Base-by-base conservation (phyloP, 2,113 vertebrate genomes). In the Tylochromis polylepis region DNA sequence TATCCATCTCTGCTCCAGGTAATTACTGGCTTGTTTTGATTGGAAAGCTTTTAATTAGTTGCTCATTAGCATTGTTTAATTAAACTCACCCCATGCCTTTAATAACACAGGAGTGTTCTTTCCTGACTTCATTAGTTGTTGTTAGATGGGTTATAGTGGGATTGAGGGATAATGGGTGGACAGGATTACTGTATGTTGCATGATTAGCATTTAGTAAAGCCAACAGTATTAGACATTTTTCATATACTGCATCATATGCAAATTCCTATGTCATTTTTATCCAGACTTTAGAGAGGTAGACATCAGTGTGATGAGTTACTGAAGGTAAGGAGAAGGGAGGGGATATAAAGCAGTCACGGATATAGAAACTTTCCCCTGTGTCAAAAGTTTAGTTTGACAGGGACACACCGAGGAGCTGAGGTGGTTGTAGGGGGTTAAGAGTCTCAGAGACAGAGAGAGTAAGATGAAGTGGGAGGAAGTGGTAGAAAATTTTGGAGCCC, bases 11-110 rank as follows among this genome's bases (percentile, higher is more conserved):
- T 89, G 87, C 94, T 94, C 91, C 93, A 95, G 91, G 92, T 95
- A 94, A 96, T 96, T 96, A 95, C 93, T 86, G 88, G 49, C 89
- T 95, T 95, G 93, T 95, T 96, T 95, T 96, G 94, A 96, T 96
- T 83, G 90, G 93, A 95, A 95, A 95, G 94, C 94, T 93, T 94
- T 96, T 95, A 95, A 95, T 96, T 96, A 96, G 91, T 93, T 93
- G 93, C 95, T 96, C 95, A 96, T 96, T 96, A 96, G 93, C 91
- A 94, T 96, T 95, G 93, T 95, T 96, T 96, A 96, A 96, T 96
- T 96, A 96, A 96, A 96, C 93, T 94, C 95, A 93, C 92, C 89
- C 93, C 91, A 84, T 89, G 93, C 89, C 91, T 93, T 93, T 95
- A 93, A 95, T 92, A 94, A 95, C 77, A 65, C 93, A 77, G 88